These are phyloP conservation scores for Pseudomyrmex concolor DNA, from an alignment of 1,140 invertebrate genomes.

Conservation along the genomic window DNA sequence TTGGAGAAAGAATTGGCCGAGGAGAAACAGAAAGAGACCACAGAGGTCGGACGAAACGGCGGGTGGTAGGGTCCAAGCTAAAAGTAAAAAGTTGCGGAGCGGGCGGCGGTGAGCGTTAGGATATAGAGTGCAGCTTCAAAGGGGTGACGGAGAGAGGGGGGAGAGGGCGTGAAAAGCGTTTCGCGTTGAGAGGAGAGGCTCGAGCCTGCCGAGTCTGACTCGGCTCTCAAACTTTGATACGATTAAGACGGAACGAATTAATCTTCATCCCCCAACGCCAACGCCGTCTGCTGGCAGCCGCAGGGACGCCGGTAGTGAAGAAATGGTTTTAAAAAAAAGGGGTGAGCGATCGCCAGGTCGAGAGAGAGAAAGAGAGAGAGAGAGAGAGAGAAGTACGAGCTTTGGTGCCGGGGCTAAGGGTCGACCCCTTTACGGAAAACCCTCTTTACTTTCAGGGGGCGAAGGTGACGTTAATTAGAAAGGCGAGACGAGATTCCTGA, in stretches of 20 bases:
- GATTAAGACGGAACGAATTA: slow-evolving; percentile 86
- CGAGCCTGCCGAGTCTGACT: slow-evolving; percentile 76
- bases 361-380: slow-evolving; percentile 8
- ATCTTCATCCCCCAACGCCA: slow-evolving; percentile 83
- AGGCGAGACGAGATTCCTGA: slow-evolving; percentile 71
- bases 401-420: slow-evolving; percentile 68
- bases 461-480: slow-evolving; percentile 79
- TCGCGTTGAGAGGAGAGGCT: slow-evolving; percentile 73
- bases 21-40: slow-evolving; percentile 56
- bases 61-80: slow-evolving; percentile 61
- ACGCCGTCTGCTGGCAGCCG: slow-evolving; percentile 78
- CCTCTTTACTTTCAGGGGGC: slow-evolving; percentile 69
- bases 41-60: slow-evolving; percentile 49
- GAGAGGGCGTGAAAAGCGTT: slow-evolving; percentile 41
- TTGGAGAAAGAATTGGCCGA: slow-evolving; percentile 22
- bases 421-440: slow-evolving; percentile 67
- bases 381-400: slow-evolving; percentile 59
- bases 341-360: slow-evolving; percentile 76
- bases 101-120: slow-evolving; percentile 21
- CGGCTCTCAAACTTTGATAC: slow-evolving; percentile 85
- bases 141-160: slow-evolving; percentile 51
- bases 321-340: slow-evolving; percentile 72
- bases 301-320: slow-evolving; percentile 71
- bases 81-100: slow-evolving; percentile 80
- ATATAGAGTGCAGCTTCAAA: slow-evolving; percentile 60